These are phyloP conservation scores for Chaetoderma sp. DNA, from an alignment of 2,888 invertebrate species.

Conservation along the genomic window DNA sequence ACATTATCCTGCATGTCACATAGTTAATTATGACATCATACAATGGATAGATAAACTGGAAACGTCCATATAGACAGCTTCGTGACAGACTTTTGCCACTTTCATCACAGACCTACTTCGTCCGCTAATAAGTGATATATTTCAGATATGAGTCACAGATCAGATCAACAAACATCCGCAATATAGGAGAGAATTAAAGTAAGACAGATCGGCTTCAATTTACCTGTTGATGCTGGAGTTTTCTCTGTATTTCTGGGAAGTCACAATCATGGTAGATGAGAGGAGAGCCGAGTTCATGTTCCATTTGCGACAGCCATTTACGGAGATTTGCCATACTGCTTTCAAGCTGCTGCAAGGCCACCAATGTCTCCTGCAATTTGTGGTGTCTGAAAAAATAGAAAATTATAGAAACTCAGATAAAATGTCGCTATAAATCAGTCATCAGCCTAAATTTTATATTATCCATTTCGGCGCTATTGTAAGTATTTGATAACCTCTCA, in stretches of 20 bases:
- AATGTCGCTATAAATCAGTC: not conserved
- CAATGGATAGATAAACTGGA: too few relatives aligned
- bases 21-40: too few relatives aligned
- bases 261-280: slow-evolving; percentile 50
- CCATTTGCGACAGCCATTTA: slow-evolving; percentile 62
- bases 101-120: too few relatives aligned
- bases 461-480: too few relatives aligned
- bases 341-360: slow-evolving; percentile 64
- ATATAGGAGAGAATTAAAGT: too few relatives aligned
- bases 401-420: not conserved
- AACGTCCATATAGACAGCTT: too few relatives aligned
- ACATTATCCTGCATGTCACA: too few relatives aligned
- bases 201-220: not conserved
- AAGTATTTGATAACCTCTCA: too few relatives aligned
- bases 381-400: slow-evolving; percentile 76
- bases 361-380: slow-evolving; percentile 76
- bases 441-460: not conserved
- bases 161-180: too few relatives aligned
- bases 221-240: slow-evolving; percentile 58
- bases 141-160: too few relatives aligned
- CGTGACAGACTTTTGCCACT: too few relatives aligned
- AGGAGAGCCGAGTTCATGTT: slow-evolving; percentile 55
- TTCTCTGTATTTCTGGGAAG: slow-evolving; percentile 53
- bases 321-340: slow-evolving; percentile 60
- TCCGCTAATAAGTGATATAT: too few relatives aligned